A percentile compares a stretch with the other conserved stretches of the same genome.
Evolutionary conservation across 2,888 invertebrate species (phyloP).

Genomic region (Diplolepis rosae): DNA sequence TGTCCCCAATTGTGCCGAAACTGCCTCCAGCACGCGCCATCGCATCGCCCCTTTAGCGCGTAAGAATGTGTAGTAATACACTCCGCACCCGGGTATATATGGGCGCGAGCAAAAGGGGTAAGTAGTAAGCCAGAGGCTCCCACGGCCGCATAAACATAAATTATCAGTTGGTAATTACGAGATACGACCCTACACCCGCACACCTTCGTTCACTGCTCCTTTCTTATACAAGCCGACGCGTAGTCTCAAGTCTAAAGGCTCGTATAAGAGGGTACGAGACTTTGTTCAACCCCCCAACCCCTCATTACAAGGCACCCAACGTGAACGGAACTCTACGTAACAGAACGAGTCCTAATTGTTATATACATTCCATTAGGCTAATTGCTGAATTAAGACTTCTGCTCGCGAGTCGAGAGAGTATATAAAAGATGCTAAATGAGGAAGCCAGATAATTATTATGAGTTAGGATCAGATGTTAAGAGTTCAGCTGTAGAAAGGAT

Average conservation of each 20-base stretch:
- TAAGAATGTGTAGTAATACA: constrained; percentile 72
- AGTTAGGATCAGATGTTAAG: constrained; percentile 1
- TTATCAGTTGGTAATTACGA: constrained; percentile 74
- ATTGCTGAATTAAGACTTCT: constrained; percentile 73
- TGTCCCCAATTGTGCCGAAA: constrained; percentile 45
- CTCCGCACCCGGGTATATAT: constrained; percentile 56
- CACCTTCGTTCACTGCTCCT: constrained; percentile 40
- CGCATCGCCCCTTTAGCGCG: constrained; percentile 48
- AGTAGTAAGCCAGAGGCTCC: constrained; percentile 64
- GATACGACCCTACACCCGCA: constrained; percentile 61
- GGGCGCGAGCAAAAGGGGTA: constrained; percentile 66
- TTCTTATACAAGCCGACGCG: constrained; percentile 46
- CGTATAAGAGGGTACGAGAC: constrained; percentile 58
- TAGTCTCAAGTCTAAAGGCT: constrained; percentile 53
- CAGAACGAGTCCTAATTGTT: constrained; percentile 72
- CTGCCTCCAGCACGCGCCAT: constrained; percentile 42
- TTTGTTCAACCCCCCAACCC: constrained; percentile 36
- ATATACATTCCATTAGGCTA: constrained; percentile 74
- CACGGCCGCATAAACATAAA: constrained; percentile 73
- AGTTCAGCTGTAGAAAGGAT: neutral
- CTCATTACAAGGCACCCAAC: constrained; percentile 37
- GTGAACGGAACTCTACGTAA: constrained; percentile 55
- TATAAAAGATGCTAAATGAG: constrained; percentile 43
- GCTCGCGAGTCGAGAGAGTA: constrained; percentile 51
- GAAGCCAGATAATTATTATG: constrained; percentile 60